Conservation (phyloP, 2,797 vertebrate species). For the Helarctos malayanus region DNA sequence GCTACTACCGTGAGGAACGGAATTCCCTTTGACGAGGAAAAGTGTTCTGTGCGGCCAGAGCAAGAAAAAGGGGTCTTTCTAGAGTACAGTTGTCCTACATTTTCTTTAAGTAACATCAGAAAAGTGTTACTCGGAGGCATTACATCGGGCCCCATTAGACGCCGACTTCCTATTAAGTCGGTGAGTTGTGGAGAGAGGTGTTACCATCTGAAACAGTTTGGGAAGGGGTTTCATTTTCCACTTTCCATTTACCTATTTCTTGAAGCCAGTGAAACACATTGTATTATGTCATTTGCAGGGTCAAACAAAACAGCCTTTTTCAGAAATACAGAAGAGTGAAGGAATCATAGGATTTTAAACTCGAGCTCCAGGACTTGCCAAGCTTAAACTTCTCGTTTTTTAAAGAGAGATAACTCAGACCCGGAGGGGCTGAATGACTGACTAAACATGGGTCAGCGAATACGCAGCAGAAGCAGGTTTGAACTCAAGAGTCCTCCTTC, state of each 20-base stretch:
- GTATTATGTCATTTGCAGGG: not conserved
- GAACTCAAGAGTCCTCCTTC: not conserved
- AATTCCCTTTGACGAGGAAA: constrained; percentile 3
- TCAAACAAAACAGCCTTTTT: not conserved
- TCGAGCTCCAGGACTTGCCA: not conserved
- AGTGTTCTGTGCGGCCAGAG: not conserved
- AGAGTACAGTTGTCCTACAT: not conserved
- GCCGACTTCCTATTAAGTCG: not conserved
- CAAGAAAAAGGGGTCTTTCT: constrained; percentile 41
- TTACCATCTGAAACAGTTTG: not conserved
- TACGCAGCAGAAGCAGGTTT: not conserved
- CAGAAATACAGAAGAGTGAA: not conserved
- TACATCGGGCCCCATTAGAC: not conserved
- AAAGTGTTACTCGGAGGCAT: not conserved
- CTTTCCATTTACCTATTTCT: not conserved
- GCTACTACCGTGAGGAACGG: not conserved
- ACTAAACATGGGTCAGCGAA: not conserved
- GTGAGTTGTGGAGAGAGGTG: not conserved
- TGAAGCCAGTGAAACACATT: not conserved
- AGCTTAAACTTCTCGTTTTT: constrained; percentile 13
- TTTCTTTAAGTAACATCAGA: constrained; percentile 19
- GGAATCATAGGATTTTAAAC: constrained; percentile 5
- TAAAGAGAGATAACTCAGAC: not conserved
- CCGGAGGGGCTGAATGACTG: not conserved
- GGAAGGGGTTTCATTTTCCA: not conserved